Conservation (phyloP, 2,888 invertebrate species). For the Neoascia interrupta region DNA sequence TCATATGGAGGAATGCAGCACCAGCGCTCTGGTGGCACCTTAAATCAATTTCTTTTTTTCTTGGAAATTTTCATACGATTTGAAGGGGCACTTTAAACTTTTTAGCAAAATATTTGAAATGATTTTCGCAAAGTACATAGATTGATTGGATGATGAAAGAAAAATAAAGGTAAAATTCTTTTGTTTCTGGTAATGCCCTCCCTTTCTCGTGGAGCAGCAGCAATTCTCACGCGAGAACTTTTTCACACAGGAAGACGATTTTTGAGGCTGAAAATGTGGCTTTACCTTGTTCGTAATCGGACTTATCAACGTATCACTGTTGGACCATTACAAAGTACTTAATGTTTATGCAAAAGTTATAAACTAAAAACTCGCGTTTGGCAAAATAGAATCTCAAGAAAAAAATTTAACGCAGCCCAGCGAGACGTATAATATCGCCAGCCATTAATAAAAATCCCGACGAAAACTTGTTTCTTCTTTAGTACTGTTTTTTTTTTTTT, state of each 20-base stretch:
- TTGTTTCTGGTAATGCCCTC: constrained; percentile 64
- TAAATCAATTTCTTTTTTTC: constrained; percentile 4
- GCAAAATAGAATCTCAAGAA: constrained; percentile 35
- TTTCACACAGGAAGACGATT: constrained; percentile 7
- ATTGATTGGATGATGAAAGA: constrained; percentile 8
- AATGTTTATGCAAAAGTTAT: constrained; percentile 24
- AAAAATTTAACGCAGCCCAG: constrained; percentile 52
- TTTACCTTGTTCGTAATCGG: constrained; percentile 52
- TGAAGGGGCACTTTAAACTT: constrained; percentile 15
- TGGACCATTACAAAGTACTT: constrained; percentile 49
- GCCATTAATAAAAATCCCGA: constrained; percentile 66
- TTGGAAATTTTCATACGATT: neutral
- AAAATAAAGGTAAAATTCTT: constrained; percentile 37
- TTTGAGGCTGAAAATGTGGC: constrained; percentile 26
- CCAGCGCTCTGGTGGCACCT: neutral
- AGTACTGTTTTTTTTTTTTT: constrained; percentile 30
- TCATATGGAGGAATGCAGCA: constrained; percentile 45
- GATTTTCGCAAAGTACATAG: constrained; percentile 17
- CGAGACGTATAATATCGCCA: constrained; percentile 68
- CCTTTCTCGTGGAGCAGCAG: constrained; percentile 55
- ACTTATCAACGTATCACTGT: constrained; percentile 29
- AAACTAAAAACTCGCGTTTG: constrained; percentile 47
- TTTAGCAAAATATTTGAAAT: no score
- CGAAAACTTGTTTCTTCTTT: constrained; percentile 60
- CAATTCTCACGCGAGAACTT: constrained; percentile 53